Percentiles rank a stretch among this genome's conserved stretches.
Evolutionary conservation across 2,113 vertebrate species (phyloP).

Genomic region (Leucopternis melanops): DNA sequence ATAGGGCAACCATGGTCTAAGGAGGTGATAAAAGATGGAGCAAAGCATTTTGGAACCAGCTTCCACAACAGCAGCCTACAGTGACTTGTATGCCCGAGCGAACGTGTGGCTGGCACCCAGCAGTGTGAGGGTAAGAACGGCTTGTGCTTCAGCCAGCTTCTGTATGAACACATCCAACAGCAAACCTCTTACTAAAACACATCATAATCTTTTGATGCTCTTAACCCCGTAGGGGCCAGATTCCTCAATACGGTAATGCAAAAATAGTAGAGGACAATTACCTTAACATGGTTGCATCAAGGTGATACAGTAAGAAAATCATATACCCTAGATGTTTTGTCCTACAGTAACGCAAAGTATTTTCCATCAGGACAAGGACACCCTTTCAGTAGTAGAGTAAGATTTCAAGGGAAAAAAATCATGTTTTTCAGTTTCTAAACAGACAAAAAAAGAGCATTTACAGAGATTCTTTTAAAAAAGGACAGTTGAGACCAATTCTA

Average conservation of each 20-base stretch:
- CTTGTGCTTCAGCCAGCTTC: neutral
- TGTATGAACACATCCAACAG: neutral
- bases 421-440: neutral
- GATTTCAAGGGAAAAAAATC: neutral
- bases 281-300: neutral
- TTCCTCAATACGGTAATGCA: neutral
- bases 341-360: neutral
- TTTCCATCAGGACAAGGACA: neutral
- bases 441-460: neutral
- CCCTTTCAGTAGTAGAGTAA: neutral
- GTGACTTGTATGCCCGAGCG: neutral
- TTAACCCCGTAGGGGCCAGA: neutral
- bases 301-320: neutral
- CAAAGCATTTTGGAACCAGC: neutral
- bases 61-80: neutral
- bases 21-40: neutral
- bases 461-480: neutral
- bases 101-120: fast-evolving
- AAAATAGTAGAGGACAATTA: neutral
- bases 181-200: neutral
- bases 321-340: neutral
- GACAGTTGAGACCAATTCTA: neutral
- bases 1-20: neutral
- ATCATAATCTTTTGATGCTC: neutral
- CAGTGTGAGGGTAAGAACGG: fast-evolving